These are phyloP conservation scores for Cliona cf. orientalis DNA, from an alignment of 37 sponge, comb jelly and placozoan species.

Conservation along the genomic window DNA sequence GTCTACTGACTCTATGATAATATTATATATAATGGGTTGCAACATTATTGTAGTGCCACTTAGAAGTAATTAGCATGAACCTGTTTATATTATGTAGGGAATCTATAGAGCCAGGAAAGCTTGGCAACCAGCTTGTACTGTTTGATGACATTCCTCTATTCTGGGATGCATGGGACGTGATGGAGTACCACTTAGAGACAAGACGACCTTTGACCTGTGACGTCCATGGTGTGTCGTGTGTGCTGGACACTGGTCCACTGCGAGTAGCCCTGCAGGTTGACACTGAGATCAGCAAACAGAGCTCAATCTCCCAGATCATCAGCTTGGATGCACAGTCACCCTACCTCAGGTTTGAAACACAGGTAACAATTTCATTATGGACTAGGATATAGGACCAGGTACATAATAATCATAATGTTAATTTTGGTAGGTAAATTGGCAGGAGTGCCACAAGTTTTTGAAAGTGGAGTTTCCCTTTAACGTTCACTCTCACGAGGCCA, in stretches of 20 bases:
- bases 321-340: slow-evolving; percentile 56
- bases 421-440: slow-evolving; percentile 70
- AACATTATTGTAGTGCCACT: background rate
- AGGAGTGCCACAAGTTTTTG: slow-evolving; percentile 72
- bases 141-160: slow-evolving; percentile 87
- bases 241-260: slow-evolving; percentile 58
- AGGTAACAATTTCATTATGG: too few species aligned
- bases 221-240: background rate
- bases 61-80: background rate
- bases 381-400: too few species aligned
- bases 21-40: background rate
- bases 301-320: slow-evolving; percentile 27
- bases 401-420: background rate
- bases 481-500: slow-evolving; percentile 61
- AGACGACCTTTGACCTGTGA: slow-evolving; percentile 16
- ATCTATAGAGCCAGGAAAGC: slow-evolving; percentile 16
- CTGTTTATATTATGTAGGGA: slow-evolving; percentile 21
- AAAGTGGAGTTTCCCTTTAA: slow-evolving; percentile 81
- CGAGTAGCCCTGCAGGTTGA: slow-evolving; percentile 45
- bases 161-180: slow-evolving; percentile 94
- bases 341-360: slow-evolving; percentile 58
- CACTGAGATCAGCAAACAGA: slow-evolving; percentile 36
- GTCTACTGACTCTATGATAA: too few species aligned
- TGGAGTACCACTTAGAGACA: slow-evolving; percentile 89
- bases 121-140: slow-evolving; percentile 71